Percentiles rank a stretch among this genome's conserved stretches.
phyloP scores from a whole-genome alignment of 2,113 vertebrate genomes.

The Hippocampus comes region DNA sequence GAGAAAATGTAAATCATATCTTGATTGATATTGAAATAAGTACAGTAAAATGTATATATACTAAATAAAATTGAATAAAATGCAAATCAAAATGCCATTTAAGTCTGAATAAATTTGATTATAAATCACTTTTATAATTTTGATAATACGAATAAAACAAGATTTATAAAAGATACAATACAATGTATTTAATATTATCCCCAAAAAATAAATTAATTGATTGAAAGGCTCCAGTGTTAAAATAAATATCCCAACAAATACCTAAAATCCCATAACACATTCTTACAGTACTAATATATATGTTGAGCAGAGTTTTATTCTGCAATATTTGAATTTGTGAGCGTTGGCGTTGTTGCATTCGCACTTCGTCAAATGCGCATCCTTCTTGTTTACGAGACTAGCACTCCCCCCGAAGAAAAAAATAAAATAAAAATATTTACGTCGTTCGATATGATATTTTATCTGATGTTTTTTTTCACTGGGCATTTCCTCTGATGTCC shows the following conservation, averaged over 20 bases:
- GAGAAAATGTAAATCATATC: no score
- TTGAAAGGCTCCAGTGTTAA: not conserved
- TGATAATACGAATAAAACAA: no score
- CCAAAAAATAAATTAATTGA: not conserved
- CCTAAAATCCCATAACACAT: not conserved
- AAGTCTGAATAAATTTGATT: not conserved
- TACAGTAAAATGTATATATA: no score
- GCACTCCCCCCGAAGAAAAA: not conserved
- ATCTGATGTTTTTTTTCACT: not conserved
- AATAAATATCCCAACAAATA: not conserved
- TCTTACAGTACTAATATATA: not conserved
- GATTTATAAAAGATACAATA: not conserved
- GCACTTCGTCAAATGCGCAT: no score
- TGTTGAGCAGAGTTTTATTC: no score
- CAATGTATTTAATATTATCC: not conserved
- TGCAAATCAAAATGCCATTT: not conserved
- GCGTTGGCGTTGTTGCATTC: no score
- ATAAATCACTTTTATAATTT: no score
- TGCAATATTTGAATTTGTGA: no score
- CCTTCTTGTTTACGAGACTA: no score
- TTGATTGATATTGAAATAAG: no score
- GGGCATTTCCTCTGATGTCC: conserved; percentile 28
- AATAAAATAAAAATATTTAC: not conserved
- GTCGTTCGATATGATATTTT: not conserved
- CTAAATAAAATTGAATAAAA: no score